A percentile compares a stretch with the other conserved stretches of the same genome.
Evolutionary conservation across 2,113 vertebrate genomes (phyloP).

Genomic region (Bettongia penicillata): DNA sequence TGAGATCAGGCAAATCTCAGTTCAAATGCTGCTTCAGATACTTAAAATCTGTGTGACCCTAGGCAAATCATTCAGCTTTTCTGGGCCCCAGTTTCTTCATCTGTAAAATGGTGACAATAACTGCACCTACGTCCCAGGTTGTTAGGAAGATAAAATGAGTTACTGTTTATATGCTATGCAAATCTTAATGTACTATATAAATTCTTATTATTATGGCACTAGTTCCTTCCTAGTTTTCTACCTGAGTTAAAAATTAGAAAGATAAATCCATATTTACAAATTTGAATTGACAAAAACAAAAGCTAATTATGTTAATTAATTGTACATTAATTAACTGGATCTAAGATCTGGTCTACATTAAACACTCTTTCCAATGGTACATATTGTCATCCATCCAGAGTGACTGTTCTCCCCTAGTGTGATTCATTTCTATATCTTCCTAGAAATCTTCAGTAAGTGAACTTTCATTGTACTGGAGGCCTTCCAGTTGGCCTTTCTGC

Average conservation of each 20-base stretch:
- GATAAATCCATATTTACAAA: not conserved
- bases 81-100: not conserved
- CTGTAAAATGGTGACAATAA: not conserved
- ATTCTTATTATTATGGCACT: not conserved
- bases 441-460: not conserved
- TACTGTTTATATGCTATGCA: not conserved
- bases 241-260: not conserved
- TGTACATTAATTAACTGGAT: not conserved
- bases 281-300: not conserved
- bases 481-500: not conserved
- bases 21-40: not conserved
- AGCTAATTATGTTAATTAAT: not conserved
- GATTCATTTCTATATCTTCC: not conserved
- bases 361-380: not conserved
- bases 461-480: not conserved
- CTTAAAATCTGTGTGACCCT: not conserved
- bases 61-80: not conserved
- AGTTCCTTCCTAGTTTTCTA: not conserved
- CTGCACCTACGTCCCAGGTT: not conserved
- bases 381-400: not conserved
- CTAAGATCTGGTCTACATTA: not conserved
- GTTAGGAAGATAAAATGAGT: not conserved
- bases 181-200: not conserved
- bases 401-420: not conserved
- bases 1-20: not conserved